phyloP scores from a whole-genome alignment of 2,113 vertebrate species.

The Chauna torquata region DNA sequence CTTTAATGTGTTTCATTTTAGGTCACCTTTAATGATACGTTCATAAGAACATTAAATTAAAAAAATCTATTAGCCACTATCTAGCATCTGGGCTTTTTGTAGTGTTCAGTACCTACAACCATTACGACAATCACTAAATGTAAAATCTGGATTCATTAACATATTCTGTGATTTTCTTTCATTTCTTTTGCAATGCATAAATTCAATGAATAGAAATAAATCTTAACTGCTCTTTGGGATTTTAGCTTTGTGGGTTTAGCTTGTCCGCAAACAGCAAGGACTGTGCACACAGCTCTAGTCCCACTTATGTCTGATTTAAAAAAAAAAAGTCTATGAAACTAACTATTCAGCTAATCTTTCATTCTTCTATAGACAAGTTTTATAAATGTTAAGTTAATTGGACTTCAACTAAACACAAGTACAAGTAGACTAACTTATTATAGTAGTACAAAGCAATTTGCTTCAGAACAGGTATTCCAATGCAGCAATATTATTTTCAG shows the following conservation, averaged over 20 bases:
- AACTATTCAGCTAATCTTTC: not conserved
- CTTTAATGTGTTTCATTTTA: not conserved
- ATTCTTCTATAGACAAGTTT: not conserved
- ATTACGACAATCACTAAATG: not conserved
- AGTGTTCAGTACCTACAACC: not conserved
- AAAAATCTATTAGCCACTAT: not conserved
- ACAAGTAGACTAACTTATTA: not conserved
- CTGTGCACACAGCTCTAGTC: not conserved
- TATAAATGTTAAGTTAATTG: not conserved
- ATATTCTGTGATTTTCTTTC: not conserved
- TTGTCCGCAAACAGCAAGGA: not conserved
- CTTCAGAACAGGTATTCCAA: not conserved
- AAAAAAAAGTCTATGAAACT: not conserved
- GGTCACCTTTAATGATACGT: not conserved
- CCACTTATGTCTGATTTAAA: not conserved
- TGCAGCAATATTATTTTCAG: not conserved
- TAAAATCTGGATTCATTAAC: not conserved
- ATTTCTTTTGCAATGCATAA: not conserved
- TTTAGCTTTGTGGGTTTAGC: not conserved
- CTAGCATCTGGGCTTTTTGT: not conserved
- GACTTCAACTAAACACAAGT: not conserved
- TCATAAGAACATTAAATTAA: not conserved
- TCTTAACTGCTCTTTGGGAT: not conserved
- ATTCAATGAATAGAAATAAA: not conserved
- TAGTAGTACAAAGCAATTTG: not conserved